phyloP scores from a whole-genome alignment of 2,797 vertebrate species.

The Cuculus canorus region DNA sequence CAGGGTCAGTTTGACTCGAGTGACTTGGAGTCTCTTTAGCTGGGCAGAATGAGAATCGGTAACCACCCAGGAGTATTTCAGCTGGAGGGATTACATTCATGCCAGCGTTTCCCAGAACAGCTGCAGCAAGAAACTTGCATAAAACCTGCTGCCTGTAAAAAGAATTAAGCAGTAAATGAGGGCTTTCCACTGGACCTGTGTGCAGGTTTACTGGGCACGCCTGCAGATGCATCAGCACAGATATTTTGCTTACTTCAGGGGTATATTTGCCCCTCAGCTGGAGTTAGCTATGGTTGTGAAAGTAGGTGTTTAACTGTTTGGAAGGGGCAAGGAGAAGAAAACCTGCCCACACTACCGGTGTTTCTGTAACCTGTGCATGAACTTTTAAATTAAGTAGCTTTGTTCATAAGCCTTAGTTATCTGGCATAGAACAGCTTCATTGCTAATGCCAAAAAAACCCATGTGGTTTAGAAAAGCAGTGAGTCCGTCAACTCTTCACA shows the following conservation, averaged over 20 bases:
- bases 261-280: neutral
- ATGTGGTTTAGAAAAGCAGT: conserved; percentile 5
- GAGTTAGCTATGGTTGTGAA: neutral
- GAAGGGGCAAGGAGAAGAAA: neutral
- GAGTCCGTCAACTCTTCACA: neutral
- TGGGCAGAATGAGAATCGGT: neutral
- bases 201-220: neutral
- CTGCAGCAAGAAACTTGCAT: neutral
- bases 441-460: neutral
- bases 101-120: conserved; percentile 47
- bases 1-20: conserved; percentile 1
- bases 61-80: conserved; percentile 12
- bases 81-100: neutral
- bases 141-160: conserved; percentile 57
- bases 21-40: conserved; percentile 4
- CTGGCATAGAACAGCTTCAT: conserved; percentile 19
- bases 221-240: neutral
- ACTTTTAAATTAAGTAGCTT: conserved; percentile 45
- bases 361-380: conserved; percentile 39
- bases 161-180: conserved; percentile 8
- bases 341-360: neutral
- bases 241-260: neutral
- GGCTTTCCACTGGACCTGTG: neutral
- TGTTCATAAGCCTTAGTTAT: conserved; percentile 17
- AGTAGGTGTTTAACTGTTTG: neutral